These are phyloP conservation scores for Spilogale gracilis DNA, from an alignment of 2,113 vertebrate genomes.

Conservation along the genomic window DNA sequence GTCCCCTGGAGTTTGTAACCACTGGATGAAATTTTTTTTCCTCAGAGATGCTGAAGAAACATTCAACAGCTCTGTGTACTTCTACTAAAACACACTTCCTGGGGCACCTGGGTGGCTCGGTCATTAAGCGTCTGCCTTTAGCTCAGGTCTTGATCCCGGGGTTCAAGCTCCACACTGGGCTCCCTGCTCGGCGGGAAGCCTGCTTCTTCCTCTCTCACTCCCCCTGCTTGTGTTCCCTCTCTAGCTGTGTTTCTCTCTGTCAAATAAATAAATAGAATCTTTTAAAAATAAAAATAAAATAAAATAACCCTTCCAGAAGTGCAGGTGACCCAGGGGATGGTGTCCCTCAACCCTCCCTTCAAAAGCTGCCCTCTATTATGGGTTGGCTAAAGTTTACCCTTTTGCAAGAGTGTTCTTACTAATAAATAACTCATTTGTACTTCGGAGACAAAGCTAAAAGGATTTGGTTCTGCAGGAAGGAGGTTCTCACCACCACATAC, in stretches of 20 bases:
- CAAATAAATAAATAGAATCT: no score
- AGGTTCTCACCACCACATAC: background rate
- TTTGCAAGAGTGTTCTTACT: conserved; percentile 44
- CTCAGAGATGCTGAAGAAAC: background rate
- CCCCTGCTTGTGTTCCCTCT: no score
- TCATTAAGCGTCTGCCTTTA: no score
- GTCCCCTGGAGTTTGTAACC: background rate
- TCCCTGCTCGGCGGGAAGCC: no score
- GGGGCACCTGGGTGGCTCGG: no score
- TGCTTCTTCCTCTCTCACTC: no score
- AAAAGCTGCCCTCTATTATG: background rate
- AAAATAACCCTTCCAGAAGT: background rate
- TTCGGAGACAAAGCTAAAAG: conserved; percentile 47
- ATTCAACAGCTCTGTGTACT: background rate
- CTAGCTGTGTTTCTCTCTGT: no score
- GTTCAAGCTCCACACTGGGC: no score
- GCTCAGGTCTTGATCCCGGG: no score
- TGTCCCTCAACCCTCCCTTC: background rate
- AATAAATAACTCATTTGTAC: conserved; percentile 73
- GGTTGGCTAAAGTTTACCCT: conserved; percentile 72
- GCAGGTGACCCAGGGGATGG: background rate
- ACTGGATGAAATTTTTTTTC: background rate
- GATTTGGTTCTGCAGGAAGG: background rate
- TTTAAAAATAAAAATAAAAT: no score
- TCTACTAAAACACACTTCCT: background rate